These are phyloP conservation scores for Cyrtodaria siliqua DNA, from an alignment of 2,888 invertebrate species.

Conservation along the genomic window DNA sequence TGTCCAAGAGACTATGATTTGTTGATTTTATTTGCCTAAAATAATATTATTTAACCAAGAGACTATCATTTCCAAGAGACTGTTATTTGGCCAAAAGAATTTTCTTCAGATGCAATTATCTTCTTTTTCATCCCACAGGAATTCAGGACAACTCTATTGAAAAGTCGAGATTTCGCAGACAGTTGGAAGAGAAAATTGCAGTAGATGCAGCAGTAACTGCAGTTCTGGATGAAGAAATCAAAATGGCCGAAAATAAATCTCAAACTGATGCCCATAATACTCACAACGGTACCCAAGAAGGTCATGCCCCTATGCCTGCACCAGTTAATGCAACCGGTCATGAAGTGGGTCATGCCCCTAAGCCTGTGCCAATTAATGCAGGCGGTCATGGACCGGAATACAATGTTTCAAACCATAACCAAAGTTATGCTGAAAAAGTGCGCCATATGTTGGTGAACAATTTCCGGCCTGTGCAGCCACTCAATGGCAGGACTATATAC, in stretches of 20 bases:
- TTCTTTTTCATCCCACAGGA: too few species aligned
- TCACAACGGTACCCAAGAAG: too few species aligned
- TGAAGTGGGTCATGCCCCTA: background rate
- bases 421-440: conserved; percentile 19
- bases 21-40: too few species aligned
- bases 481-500: conserved; percentile 77
- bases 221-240: conserved; percentile 24
- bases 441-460: conserved; percentile 77
- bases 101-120: too few species aligned
- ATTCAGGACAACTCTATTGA: conserved; percentile 64
- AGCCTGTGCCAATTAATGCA: background rate
- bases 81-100: too few species aligned
- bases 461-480: conserved; percentile 80
- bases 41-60: too few species aligned
- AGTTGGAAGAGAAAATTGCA: conserved; percentile 31
- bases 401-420: background rate
- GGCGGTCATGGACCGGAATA: conserved; percentile 1
- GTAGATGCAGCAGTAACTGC: background rate
- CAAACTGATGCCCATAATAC: too few species aligned
- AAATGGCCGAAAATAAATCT: background rate
- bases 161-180: conserved; percentile 46
- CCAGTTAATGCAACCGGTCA: conserved; percentile 1
- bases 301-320: background rate
- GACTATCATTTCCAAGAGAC: too few species aligned
- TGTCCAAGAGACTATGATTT: too few species aligned